phyloP scores from a whole-genome alignment of 2,113 vertebrate species.

The Furnarius figulus region DNA sequence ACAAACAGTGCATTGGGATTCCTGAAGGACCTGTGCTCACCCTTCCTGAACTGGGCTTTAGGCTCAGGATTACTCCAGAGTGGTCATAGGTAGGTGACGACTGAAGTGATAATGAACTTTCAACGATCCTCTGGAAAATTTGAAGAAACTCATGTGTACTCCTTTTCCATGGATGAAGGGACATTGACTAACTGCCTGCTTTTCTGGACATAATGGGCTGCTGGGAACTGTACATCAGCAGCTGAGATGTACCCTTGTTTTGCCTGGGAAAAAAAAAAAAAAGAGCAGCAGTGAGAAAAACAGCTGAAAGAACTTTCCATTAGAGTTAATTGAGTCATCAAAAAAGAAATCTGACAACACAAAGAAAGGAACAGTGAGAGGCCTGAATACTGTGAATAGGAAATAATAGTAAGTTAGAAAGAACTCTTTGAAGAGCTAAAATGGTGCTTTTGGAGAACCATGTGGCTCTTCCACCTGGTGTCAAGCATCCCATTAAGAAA shows the following conservation, averaged over 20 bases:
- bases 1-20: background rate
- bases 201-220: background rate
- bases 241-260: background rate
- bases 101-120: background rate
- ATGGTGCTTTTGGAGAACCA: background rate
- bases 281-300: background rate
- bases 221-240: background rate
- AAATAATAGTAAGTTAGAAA: background rate
- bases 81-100: background rate
- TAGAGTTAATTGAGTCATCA: background rate
- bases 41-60: background rate
- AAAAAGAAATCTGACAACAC: conserved; percentile 22
- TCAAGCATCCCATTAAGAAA: background rate
- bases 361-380: background rate
- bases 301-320: conserved; percentile 25
- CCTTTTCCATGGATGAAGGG: rapidly evolving
- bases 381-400: background rate
- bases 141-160: background rate
- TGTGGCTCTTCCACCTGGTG: background rate
- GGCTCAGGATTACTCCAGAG: background rate
- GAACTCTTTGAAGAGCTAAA: background rate
- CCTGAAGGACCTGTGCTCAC: background rate
- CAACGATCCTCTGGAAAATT: background rate
- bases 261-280: background rate
- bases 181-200: background rate